Evolutionary conservation across 35 echinoderm and acorn worm genomes (phyloP), one percentile per base, ranked within the genome.

Genomic region (Chiridota heheva): DNA sequence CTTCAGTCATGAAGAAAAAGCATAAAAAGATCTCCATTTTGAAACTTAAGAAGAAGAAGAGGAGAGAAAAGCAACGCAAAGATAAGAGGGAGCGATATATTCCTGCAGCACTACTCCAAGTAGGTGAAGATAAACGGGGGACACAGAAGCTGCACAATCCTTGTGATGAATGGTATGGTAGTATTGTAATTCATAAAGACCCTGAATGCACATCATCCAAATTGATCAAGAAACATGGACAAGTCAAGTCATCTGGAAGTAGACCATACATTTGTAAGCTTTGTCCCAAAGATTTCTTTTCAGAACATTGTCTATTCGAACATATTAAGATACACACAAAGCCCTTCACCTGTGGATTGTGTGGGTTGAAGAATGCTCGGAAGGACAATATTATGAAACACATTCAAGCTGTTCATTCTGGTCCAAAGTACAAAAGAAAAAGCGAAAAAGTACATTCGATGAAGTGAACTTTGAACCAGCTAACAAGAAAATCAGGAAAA

Each of bases 311-410:
- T 61, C 36, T 93, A 12, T 73, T 93, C 15, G 90, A 93, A 59
- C 90, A 93, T 44, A 93, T 93, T 42, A 93, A 93, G 46, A 93
- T 84, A 17, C 90, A 93, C 63, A 82, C 82, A 24, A 88, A 88
- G 59, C 90, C 90, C 13, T 93, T 88, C 63, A 76, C 82, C 7
- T 93, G 90, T 44, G 82, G 90, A 35, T 60, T 60, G 40, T 93
- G 90, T 60, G 90, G 90, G 56, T 73, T 78, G 78, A 86, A 85
- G 15, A 78, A 86, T 31, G 72, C 90, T 26, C 58, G 90, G 34
- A 93, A 93, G 72, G 90, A 93, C 48, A 93, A 93, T 64, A 86
- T 93, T 40, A 66, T 87, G 56, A 88, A 88, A 55, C 90, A 93
- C 57, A 93, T 93, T 36, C 77, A 93, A 43, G 61, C 84, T 28